phyloP scores from a whole-genome alignment of 2,113 vertebrate genomes.

The human region GRCh38 chr5:20711501-20712000 shows the following conservation, averaged over 20 bases:
- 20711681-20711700: background rate
- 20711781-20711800: background rate
- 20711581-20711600: background rate
- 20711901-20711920: background rate
- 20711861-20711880: background rate
- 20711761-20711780: background rate
- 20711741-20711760: background rate
- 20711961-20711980: background rate
- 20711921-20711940: background rate
- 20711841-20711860: background rate
- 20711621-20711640: background rate
- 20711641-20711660: background rate
- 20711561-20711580: background rate
- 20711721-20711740: fast-evolving
- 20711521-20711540: background rate
- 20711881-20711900: background rate
- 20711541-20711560: background rate
- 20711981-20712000: constrained; percentile 12
- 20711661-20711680: background rate
- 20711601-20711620: background rate
- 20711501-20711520: background rate
- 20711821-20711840: background rate
- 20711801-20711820: background rate
- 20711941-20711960: background rate
- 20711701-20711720: background rate